These are phyloP conservation scores for Clarias pachynema DNA, from an alignment of 2,797 vertebrate genomes.

Conservation along the genomic window DNA sequence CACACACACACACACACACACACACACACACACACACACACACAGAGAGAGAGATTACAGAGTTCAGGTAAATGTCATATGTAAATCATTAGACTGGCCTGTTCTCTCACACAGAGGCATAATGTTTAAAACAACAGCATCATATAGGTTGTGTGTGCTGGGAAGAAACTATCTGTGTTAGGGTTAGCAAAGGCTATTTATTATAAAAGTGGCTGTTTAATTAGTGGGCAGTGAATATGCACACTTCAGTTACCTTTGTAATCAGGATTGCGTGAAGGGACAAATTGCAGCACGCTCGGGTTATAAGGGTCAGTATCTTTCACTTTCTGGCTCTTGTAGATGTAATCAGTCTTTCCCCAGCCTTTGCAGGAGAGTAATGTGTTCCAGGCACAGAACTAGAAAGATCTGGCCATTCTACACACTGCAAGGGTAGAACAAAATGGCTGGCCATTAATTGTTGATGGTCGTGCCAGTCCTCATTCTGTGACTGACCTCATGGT, in stretches of 20 bases:
- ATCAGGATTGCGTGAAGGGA: slow-evolving; percentile 57
- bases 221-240: background rate
- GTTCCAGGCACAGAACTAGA: slow-evolving; percentile 46
- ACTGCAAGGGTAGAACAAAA: slow-evolving; percentile 54
- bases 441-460: slow-evolving; percentile 58
- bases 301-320: slow-evolving; percentile 60
- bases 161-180: background rate
- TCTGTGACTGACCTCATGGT: slow-evolving; percentile 46
- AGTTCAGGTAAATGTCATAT: slow-evolving; percentile 33
- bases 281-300: slow-evolving; percentile 49
- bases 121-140: background rate
- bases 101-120: background rate
- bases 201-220: slow-evolving; percentile 4
- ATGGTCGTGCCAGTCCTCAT: slow-evolving; percentile 48
- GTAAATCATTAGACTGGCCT: background rate
- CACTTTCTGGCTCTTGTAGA: slow-evolving; percentile 57
- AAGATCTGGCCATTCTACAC: slow-evolving; percentile 45
- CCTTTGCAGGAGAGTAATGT: slow-evolving; percentile 45
- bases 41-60: slow-evolving; percentile 4
- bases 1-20: background rate
- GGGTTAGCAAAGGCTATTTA: background rate
- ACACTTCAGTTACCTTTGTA: slow-evolving; percentile 44
- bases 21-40: background rate
- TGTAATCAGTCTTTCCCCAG: slow-evolving; percentile 55
- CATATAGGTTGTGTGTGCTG: background rate